Evolutionary conservation across 2,888 invertebrate species (phyloP), one percentile per base, ranked within the genome.

Genomic region (Candidula unifasciata): DNA sequence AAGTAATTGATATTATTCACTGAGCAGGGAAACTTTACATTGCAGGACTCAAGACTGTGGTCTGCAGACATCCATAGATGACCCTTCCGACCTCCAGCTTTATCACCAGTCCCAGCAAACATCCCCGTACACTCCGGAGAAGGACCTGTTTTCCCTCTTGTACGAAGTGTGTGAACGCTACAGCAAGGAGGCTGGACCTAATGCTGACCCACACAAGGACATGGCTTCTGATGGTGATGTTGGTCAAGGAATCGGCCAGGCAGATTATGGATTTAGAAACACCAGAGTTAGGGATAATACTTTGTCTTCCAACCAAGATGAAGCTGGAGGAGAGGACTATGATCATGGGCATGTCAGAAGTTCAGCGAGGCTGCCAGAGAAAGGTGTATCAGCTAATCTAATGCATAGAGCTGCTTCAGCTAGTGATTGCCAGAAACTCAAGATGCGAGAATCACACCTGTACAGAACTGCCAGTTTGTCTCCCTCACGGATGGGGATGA

Each of bases 11-110:
- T 68, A 10, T n/a, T n/a, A 6, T 68, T n/a, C 16, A 68, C 16
- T 30, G 16, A 68, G 27, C 27, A 8, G 27, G 13, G 13, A 69
- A 18, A 18, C 35, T 71, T 54, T 35, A n/a, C 44, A 57, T 81
- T 21, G 0, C 78, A 85, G 85, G 78, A 90, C 91, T 16, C 89
- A 89, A 78, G 92, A 92, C 81, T 91, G 90, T 89, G 90, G 89
- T 8, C 89, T 91, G 60, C 92, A 92, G 86, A 90, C 92, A 8
- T 88, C 89, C 13, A 74, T 88, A 33, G 88, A 88, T n/a, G 82
- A 83, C 33, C 77, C 73, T 0, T 76, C 78, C 18, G 84, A 80
- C 16, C 80, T 84, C 2, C 35, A 80, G 16, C 57, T 84, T 24
- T 82, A 85, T 37, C 81, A 85, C 33, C 86, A 87, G 35, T 80